Evolutionary conservation across 2,888 invertebrate genomes (phyloP).

Genomic region (Hirtodrosophila trivittata): DNA sequence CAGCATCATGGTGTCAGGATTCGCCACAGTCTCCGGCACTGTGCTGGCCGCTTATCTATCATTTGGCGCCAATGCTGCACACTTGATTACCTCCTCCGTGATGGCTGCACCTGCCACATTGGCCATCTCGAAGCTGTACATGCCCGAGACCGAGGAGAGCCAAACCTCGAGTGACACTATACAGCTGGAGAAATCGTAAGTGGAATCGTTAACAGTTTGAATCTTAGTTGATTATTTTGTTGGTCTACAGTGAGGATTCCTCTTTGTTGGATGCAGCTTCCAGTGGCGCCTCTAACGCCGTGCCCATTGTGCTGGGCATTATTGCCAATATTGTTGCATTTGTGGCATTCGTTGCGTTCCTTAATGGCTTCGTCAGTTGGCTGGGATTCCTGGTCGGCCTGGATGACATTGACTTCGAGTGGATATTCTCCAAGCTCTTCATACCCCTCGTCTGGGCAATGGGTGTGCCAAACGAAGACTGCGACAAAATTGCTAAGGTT

Average conservation of each 20-base stretch:
- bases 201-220: slow-evolving; percentile 15
- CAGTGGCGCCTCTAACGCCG: slow-evolving; percentile 93
- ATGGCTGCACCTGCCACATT: slow-evolving; percentile 98
- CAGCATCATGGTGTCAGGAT: slow-evolving; percentile 96
- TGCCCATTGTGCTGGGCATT: slow-evolving; percentile 92
- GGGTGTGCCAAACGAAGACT: slow-evolving; percentile 89
- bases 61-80: slow-evolving; percentile 94
- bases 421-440: slow-evolving; percentile 93
- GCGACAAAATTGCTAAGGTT: slow-evolving; percentile 90
- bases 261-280: slow-evolving; percentile 96
- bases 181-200: slow-evolving; percentile 88
- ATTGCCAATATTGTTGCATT: slow-evolving; percentile 96
- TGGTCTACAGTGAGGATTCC: slow-evolving; percentile 87
- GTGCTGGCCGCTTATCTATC: slow-evolving; percentile 96
- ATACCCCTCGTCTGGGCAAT: slow-evolving; percentile 95
- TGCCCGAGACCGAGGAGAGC: slow-evolving; percentile 94
- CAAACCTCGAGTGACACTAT: slow-evolving; percentile 91
- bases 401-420: slow-evolving; percentile 87
- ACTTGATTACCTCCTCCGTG: slow-evolving; percentile 95
- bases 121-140: slow-evolving; percentile 94
- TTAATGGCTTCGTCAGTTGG: slow-evolving; percentile 93
- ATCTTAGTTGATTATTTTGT: background rate
- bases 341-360: slow-evolving; percentile 92
- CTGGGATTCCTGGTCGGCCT: slow-evolving; percentile 91
- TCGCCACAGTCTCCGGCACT: slow-evolving; percentile 97